phyloP scores from a whole-genome alignment of 2,113 vertebrate genomes.

The Chloebia gouldiae region DNA sequence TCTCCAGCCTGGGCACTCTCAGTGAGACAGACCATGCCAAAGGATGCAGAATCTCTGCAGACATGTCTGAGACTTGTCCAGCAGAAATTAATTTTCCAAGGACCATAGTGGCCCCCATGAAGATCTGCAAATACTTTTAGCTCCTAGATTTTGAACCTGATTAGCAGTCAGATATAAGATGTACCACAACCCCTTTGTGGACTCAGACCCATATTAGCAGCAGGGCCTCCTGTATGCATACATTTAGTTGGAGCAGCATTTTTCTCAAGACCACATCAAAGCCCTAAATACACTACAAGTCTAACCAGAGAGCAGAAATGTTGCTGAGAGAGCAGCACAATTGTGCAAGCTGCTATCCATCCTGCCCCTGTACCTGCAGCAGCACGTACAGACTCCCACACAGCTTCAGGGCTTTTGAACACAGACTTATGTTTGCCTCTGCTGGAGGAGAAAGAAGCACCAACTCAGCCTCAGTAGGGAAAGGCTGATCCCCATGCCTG shows the following conservation, averaged over 20 bases:
- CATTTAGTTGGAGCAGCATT: background rate
- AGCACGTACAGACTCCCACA: accelerated
- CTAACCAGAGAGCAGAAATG: background rate
- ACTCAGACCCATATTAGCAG: background rate
- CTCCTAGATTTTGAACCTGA: background rate
- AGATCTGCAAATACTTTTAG: background rate
- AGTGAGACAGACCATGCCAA: accelerated
- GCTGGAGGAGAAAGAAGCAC: background rate
- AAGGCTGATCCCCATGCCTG: background rate
- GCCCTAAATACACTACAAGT: background rate
- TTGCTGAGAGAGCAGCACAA: background rate
- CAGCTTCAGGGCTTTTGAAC: background rate
- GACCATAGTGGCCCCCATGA: background rate
- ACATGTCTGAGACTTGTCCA: background rate
- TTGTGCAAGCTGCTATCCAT: background rate
- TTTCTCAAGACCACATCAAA: background rate
- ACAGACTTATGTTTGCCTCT: background rate
- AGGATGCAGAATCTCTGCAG: background rate
- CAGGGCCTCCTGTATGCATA: background rate
- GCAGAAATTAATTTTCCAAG: background rate
- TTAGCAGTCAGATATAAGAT: background rate
- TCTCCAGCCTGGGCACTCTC: background rate
- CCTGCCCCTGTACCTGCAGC: background rate
- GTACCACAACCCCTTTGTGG: background rate
- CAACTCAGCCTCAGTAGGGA: background rate